Percentiles rank a stretch among this genome's conserved stretches.
phyloP scores from a whole-genome alignment of 2,797 vertebrate species.

The Xenops minutus region DNA sequence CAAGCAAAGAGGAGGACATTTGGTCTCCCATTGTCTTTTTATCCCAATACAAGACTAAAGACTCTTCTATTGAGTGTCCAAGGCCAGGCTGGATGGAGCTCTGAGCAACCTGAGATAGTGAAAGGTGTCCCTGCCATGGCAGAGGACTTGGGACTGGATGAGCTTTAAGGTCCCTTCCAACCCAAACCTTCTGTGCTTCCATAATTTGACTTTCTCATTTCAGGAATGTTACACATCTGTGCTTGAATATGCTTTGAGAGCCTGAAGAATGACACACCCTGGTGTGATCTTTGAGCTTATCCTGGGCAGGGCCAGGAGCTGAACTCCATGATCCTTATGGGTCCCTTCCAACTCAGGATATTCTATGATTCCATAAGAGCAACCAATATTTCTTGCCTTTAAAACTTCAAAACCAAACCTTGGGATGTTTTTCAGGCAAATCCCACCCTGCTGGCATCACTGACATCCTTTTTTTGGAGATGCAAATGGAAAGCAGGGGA shows the following conservation, averaged over 20 bases:
- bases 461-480: background rate
- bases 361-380: background rate
- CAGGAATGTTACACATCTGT: no score
- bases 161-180: background rate
- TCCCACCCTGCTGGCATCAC: no score
- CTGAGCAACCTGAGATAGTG: background rate
- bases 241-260: background rate
- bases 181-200: background rate
- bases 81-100: rapidly evolving
- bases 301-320: background rate
- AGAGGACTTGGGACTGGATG: rapidly evolving
- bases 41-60: background rate
- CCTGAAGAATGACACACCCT: background rate
- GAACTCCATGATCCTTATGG: background rate
- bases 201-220: background rate
- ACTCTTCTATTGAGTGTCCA: background rate
- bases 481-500: background rate
- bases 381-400: background rate
- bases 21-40: background rate
- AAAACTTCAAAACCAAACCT: background rate
- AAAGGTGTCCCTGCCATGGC: background rate
- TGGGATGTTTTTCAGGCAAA: background rate
- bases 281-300: background rate
- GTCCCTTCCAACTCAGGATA: background rate
- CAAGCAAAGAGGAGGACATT: background rate